Percentiles rank a stretch among this genome's conserved stretches.
Conservation (phyloP, 2,797 vertebrate species). For the Acanthornis magna region DNA sequence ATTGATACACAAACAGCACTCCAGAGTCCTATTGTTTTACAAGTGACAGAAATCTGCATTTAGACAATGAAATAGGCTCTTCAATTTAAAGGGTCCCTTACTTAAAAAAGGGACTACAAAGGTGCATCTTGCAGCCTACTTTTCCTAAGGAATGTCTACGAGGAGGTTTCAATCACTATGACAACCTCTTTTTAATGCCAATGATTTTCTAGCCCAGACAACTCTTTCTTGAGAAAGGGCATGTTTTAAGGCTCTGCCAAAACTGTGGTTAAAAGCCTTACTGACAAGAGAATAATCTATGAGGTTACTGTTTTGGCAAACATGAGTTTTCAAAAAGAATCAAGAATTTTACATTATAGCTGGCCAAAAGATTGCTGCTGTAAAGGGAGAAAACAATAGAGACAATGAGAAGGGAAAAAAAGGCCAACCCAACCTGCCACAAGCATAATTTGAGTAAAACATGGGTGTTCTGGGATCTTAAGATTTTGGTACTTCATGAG, state of each 20-base stretch:
- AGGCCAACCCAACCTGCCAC: neutral
- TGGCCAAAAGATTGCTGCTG: neutral
- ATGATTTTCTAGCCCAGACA: constrained; percentile 72
- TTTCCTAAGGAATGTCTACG: constrained; percentile 72
- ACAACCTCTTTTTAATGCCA: constrained; percentile 75
- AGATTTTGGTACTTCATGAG: neutral
- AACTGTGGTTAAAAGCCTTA: constrained; percentile 61
- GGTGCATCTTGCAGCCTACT: constrained; percentile 71
- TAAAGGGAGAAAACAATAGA: neutral
- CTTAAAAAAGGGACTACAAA: constrained; percentile 74
- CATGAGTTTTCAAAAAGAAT: constrained; percentile 17
- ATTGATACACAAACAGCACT: constrained; percentile 72
- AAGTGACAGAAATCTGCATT: constrained; percentile 77
- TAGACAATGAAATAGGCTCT: constrained; percentile 74
- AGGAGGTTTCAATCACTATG: constrained; percentile 74
- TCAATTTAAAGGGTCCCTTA: constrained; percentile 73
- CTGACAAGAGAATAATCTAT: constrained; percentile 65
- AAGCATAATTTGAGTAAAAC: neutral
- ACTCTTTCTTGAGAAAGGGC: constrained; percentile 72
- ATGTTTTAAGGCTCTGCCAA: constrained; percentile 68
- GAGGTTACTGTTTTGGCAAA: constrained; percentile 67
- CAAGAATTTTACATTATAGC: constrained; percentile 23
- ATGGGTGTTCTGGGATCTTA: neutral
- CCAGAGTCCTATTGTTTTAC: constrained; percentile 67
- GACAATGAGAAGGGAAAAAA: neutral